Evolutionary conservation across 2,888 invertebrate species (phyloP).

Genomic region (Acanthococcus lagerstroemiae): DNA sequence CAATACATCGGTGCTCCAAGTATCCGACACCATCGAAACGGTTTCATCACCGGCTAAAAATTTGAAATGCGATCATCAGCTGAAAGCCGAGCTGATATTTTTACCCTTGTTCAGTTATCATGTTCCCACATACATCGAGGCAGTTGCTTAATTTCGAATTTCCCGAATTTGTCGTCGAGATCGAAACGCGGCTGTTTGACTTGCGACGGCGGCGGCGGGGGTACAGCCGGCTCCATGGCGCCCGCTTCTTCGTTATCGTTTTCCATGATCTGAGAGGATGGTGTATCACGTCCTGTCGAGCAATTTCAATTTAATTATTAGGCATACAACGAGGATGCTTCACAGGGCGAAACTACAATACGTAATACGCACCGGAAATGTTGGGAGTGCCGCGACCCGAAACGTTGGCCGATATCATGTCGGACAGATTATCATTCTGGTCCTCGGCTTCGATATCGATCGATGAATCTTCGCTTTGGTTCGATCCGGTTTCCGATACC

Average conservation of each 20-base stretch:
- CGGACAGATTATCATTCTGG: constrained; percentile 79
- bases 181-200: constrained; percentile 82
- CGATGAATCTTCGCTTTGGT: constrained; percentile 80
- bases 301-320: background rate
- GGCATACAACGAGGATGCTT: background rate
- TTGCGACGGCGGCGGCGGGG: constrained; percentile 43
- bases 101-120: background rate
- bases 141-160: constrained; percentile 80
- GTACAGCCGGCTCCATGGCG: constrained; percentile 41
- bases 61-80: background rate
- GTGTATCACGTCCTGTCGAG: constrained; percentile 74
- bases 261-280: constrained; percentile 82
- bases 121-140: constrained; percentile 44
- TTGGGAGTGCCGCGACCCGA: constrained; percentile 86
- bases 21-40: constrained; percentile 92
- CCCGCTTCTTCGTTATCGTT: constrained; percentile 52
- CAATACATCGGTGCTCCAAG: constrained; percentile 96
- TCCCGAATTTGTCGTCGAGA: constrained; percentile 96
- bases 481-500: constrained; percentile 89
- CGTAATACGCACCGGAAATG: constrained; percentile 58
- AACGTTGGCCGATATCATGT: constrained; percentile 94
- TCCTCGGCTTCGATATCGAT: constrained; percentile 79
- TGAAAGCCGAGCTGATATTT: background rate
- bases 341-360: background rate
- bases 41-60: constrained; percentile 76